Evolutionary conservation across 2,797 vertebrate species (phyloP).

Genomic region (Chelonia mydas): DNA sequence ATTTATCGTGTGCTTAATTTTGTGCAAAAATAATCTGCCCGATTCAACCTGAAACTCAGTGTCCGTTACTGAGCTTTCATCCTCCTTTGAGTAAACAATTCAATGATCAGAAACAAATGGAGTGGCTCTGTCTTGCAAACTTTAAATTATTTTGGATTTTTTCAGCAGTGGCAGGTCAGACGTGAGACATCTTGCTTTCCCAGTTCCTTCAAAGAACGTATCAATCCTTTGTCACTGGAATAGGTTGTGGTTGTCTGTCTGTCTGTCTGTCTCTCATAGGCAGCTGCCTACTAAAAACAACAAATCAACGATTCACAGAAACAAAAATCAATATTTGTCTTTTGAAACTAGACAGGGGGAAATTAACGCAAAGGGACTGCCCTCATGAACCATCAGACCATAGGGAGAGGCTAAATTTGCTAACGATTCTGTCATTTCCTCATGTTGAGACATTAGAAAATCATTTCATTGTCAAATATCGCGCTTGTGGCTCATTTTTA

Average conservation of each 20-base stretch:
- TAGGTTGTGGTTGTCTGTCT: conserved; percentile 43
- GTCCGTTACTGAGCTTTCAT: neutral
- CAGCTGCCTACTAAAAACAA: conserved; percentile 54
- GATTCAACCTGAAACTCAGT: neutral
- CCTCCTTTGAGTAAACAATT: neutral
- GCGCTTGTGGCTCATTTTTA: neutral
- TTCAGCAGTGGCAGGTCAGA: neutral
- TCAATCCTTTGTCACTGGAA: conserved; percentile 40
- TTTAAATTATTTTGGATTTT: neutral
- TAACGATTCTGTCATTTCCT: neutral
- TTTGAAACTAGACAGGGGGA: neutral
- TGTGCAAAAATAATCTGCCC: neutral
- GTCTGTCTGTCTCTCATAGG: conserved; percentile 48
- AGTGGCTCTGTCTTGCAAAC: neutral
- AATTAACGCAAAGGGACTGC: fast-evolving
- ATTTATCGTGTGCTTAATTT: neutral
- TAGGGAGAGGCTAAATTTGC: neutral
- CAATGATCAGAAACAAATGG: neutral
- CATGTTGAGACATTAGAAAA: neutral
- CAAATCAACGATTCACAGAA: conserved; percentile 41
- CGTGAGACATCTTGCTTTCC: conserved; percentile 56
- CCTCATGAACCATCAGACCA: neutral
- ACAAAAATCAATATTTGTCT: conserved; percentile 50
- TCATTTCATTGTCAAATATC: fast-evolving
- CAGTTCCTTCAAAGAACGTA: conserved; percentile 49